These are phyloP conservation scores for Perodicticus potto DNA, from an alignment of 2,797 vertebrate species.

Conservation along the genomic window DNA sequence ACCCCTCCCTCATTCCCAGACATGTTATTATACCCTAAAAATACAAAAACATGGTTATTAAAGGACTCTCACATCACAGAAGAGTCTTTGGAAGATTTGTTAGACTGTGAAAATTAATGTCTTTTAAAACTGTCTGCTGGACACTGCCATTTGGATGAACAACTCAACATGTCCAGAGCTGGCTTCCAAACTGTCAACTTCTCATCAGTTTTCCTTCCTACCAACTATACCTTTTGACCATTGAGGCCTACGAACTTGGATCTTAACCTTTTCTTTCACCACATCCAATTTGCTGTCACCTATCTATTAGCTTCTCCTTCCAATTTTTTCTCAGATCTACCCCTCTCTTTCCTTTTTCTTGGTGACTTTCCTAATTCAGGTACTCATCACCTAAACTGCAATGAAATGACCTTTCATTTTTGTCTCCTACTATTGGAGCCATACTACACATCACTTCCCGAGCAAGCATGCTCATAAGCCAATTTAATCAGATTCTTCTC, in stretches of 20 bases:
- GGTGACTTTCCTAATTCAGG: slow-evolving; percentile 14
- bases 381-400: slow-evolving; percentile 38
- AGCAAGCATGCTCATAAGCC: slow-evolving; percentile 17
- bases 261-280: not conserved
- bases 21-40: slow-evolving; percentile 32
- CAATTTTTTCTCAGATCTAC: slow-evolving; percentile 38
- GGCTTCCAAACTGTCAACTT: not conserved
- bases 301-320: not conserved
- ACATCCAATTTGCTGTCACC: slow-evolving; percentile 35
- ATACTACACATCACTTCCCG: not conserved
- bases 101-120: slow-evolving; percentile 8
- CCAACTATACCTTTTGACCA: not conserved
- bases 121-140: not conserved
- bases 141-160: not conserved
- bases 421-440: not conserved
- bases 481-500: slow-evolving; percentile 48
- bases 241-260: not conserved
- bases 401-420: slow-evolving; percentile 32
- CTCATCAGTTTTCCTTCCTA: not conserved
- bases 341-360: slow-evolving; percentile 28
- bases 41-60: slow-evolving; percentile 20
- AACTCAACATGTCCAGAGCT: not conserved
- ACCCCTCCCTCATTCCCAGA: not conserved
- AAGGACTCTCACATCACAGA: not conserved
- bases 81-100: not conserved